phyloP scores from a whole-genome alignment of 2,888 invertebrate species.

The Ecliptopera silaceata region DNA sequence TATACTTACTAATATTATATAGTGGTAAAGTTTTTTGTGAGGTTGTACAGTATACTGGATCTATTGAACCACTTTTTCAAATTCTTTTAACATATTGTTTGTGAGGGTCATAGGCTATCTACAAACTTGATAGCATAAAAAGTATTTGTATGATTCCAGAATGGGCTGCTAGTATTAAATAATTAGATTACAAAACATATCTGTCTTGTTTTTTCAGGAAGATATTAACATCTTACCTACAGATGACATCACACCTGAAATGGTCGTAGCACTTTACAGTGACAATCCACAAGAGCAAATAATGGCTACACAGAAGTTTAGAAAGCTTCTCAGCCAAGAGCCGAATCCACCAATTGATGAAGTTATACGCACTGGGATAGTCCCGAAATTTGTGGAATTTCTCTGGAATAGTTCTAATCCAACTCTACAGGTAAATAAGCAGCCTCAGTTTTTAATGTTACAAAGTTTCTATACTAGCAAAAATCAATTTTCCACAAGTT shows the following conservation, averaged over 20 bases:
- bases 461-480: background rate
- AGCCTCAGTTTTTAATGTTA: background rate
- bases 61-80: too few relatives aligned
- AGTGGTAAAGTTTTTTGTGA: too few relatives aligned
- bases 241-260: constrained; percentile 88
- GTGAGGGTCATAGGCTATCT: too few relatives aligned
- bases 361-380: constrained; percentile 96
- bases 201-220: constrained; percentile 63
- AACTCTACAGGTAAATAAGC: constrained; percentile 88
- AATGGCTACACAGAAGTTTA: constrained; percentile 94
- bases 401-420: constrained; percentile 91
- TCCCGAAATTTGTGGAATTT: constrained; percentile 97
- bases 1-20: too few relatives aligned
- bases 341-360: constrained; percentile 99
- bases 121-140: too few relatives aligned
- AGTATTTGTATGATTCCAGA: too few relatives aligned
- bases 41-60: too few relatives aligned
- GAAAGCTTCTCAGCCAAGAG: constrained; percentile 96
- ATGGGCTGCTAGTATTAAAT: too few relatives aligned
- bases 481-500: background rate
- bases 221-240: constrained; percentile 68
- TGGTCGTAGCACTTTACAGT: constrained; percentile 93
- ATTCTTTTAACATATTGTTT: too few relatives aligned
- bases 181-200: too few relatives aligned
- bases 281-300: constrained; percentile 90